Evolutionary conservation across 2,113 vertebrate genomes (phyloP).

Genomic region (Pogonocichla stellata): DNA sequence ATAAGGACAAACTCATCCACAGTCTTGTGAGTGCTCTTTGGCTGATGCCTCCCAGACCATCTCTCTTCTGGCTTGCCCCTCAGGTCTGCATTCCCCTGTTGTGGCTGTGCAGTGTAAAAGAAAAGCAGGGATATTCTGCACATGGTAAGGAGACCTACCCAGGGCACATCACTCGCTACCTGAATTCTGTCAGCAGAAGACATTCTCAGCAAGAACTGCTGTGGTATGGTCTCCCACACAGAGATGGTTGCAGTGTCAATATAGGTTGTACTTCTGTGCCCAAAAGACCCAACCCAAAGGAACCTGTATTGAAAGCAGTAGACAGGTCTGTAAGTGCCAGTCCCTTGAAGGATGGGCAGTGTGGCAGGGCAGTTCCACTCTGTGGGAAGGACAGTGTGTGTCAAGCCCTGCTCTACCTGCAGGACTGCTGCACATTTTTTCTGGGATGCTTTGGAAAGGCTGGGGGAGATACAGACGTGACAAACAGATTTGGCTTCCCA

Average conservation of each 20-base stretch:
- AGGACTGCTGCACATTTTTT: not conserved
- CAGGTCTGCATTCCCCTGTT: not conserved
- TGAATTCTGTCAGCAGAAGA: not conserved
- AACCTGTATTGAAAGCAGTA: not conserved
- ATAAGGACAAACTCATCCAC: not conserved
- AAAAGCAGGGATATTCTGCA: not conserved
- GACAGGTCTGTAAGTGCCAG: not conserved
- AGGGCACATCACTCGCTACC: not conserved
- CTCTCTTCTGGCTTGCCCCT: not conserved
- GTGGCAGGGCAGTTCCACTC: not conserved
- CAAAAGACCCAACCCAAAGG: not conserved
- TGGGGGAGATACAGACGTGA: not conserved
- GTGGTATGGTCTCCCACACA: rapidly evolving
- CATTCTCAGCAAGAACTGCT: not conserved
- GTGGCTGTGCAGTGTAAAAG: not conserved
- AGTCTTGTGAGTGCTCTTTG: not conserved
- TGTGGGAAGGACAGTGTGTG: not conserved
- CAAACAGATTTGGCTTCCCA: not conserved
- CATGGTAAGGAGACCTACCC: not conserved
- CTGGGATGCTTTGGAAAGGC: not conserved
- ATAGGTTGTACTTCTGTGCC: not conserved
- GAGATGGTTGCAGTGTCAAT: not conserved
- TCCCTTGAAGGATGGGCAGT: too few relatives aligned
- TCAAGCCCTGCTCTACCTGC: not conserved
- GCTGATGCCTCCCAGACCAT: not conserved